These are phyloP conservation scores for Stichodactyla helianthus DNA, from an alignment of 64 coral and sea anemone species.

Conservation along the genomic window DNA sequence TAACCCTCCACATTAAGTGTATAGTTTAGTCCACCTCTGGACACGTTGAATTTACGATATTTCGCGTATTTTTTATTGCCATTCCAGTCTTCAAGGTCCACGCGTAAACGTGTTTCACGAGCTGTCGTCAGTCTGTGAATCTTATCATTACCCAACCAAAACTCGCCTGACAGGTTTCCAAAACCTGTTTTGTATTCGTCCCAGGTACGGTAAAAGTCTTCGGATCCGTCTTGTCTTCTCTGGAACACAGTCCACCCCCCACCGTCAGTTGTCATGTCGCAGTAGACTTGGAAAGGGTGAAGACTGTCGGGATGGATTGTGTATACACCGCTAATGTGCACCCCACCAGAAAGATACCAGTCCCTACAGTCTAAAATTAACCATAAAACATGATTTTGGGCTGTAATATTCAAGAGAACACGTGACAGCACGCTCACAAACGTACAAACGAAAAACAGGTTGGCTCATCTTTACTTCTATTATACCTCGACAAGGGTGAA, in stretches of 20 bases:
- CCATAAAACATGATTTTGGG: too few species aligned
- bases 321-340: conserved; percentile 28
- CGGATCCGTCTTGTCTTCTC: conserved; percentile 39
- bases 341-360: neutral
- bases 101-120: conserved; percentile 12
- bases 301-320: conserved; percentile 39
- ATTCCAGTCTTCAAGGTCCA: conserved; percentile 32
- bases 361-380: neutral
- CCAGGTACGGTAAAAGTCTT: conserved; percentile 34
- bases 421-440: too few species aligned
- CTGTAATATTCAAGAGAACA: too few species aligned
- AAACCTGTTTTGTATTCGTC: conserved; percentile 58
- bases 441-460: neutral
- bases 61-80: conserved; percentile 31
- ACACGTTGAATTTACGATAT: conserved; percentile 36
- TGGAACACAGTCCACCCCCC: conserved; percentile 67
- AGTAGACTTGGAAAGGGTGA: conserved; percentile 33
- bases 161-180: conserved; percentile 30
- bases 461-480: neutral
- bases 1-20: neutral
- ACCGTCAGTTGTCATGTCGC: conserved; percentile 58
- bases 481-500: conserved; percentile 4
- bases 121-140: conserved; percentile 42
- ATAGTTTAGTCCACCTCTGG: conserved; percentile 37
- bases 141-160: conserved; percentile 68